Evolutionary conservation across 2,113 vertebrate species (phyloP), one percentile per base, ranked within the genome.

Genomic region (Chunga burmeisteri): DNA sequence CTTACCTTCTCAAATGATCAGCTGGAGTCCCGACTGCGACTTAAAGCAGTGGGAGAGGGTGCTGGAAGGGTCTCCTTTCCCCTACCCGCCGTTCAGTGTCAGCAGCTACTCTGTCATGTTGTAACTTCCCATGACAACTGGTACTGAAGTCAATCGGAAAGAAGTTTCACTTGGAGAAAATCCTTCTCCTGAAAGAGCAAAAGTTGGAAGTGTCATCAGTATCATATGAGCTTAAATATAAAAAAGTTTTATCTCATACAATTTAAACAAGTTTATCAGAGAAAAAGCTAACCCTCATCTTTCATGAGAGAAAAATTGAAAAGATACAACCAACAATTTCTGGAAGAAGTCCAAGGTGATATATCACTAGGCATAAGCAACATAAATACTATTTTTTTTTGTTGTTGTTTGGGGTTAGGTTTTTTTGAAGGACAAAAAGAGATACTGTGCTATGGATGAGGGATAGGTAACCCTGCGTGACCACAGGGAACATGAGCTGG

Each of bases 61-160:
- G 86, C 47, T 47, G 79, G 58, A 42, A 47, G 36, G 70, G 66
- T 68, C 61, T 58, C 46, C 27, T 49, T n/a, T 46, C 27, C 67
- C 81, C 10, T 36, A 78, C 62, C 74, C 32, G 1, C 16, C 29
- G 19, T 16, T 36, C 0, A 3, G 44, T 94, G 78, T 90, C 36
- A 94, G 93, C 80, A 15, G 53, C n/a, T 36, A 47, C 79, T 93
- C 81, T 95, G 78, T 97, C 94, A 96, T 83, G 82, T 97, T 95
- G 81, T 36, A 22, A 53, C 72, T 50, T 46, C 47, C 91, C 85
- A 67, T 19, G 25, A 81, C 83, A 96, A 96, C 88, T 50, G 12
- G 23, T 1, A 42, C 8, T 15, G 61, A 86, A 84, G 62, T 56
- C 52, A 49, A 59, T 12, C 4, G 12, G 59, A 62, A 93, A 72